Conservation (phyloP, 2,888 invertebrate genomes). For the Parapristionchus giblindavisi region DNA sequence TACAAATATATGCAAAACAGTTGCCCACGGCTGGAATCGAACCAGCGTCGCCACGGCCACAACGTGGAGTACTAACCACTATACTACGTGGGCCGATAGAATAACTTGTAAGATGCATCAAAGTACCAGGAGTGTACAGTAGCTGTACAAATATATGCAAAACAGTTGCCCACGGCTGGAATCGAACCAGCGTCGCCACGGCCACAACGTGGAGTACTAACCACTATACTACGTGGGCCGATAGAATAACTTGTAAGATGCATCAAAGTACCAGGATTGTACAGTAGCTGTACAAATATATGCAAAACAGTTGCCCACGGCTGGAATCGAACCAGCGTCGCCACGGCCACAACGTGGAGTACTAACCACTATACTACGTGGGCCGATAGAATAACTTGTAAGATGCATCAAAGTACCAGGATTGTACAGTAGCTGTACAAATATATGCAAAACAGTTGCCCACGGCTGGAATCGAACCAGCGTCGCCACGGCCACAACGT, state of each 20-base stretch:
- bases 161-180: constrained; percentile 41
- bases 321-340: constrained; percentile 58
- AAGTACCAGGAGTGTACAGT: too few species aligned
- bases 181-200: constrained; percentile 59
- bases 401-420: too few species aligned
- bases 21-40: constrained; percentile 49
- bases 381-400: constrained; percentile 47
- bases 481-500: constrained; percentile 61
- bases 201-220: constrained; percentile 61
- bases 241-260: constrained; percentile 26
- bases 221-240: constrained; percentile 59
- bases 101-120: background rate
- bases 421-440: too few species aligned
- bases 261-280: too few species aligned
- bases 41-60: constrained; percentile 59
- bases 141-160: too few species aligned
- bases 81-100: constrained; percentile 55
- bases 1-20: constrained; percentile 18
- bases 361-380: constrained; percentile 61
- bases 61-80: constrained; percentile 61
- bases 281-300: too few species aligned
- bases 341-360: constrained; percentile 61
- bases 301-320: constrained; percentile 26
- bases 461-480: constrained; percentile 52
- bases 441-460: constrained; percentile 21